These are phyloP conservation scores for Cremastobaeus sp. DNA, from an alignment of 2,888 invertebrate genomes.

Conservation along the genomic window DNA sequence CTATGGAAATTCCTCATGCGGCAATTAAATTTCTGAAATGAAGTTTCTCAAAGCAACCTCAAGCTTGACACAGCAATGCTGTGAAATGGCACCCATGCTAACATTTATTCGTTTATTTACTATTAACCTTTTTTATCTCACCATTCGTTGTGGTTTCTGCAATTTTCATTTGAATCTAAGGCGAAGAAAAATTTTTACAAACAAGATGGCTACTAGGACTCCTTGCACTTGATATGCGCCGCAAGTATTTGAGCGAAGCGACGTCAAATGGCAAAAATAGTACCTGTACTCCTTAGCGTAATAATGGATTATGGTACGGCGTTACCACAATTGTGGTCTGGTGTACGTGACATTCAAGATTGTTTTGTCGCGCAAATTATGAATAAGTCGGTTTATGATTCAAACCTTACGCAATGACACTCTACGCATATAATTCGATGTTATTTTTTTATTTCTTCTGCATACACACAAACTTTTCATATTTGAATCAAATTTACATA, in stretches of 20 bases:
- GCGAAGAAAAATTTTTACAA: too few species aligned
- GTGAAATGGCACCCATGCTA: not conserved
- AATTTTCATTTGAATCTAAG: slow-evolving; percentile 38
- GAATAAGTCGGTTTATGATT: slow-evolving; percentile 20
- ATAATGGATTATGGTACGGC: slow-evolving; percentile 42
- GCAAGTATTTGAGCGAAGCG: slow-evolving; percentile 28
- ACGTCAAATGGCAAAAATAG: slow-evolving; percentile 29
- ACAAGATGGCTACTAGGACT: too few species aligned
- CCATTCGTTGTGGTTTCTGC: slow-evolving; percentile 40
- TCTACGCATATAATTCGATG: slow-evolving; percentile 5
- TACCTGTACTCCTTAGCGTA: slow-evolving; percentile 47
- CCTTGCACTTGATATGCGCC: slow-evolving; percentile 1
- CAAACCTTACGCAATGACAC: slow-evolving; percentile 14
- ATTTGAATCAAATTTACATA: too few species aligned
- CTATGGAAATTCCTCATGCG: too few species aligned
- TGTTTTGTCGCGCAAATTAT: slow-evolving; percentile 32
- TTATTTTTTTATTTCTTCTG: too few species aligned
- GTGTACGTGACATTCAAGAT: slow-evolving; percentile 50
- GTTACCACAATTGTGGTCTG: slow-evolving; percentile 49
- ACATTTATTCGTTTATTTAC: slow-evolving; percentile 16
- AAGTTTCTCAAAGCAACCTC: not conserved
- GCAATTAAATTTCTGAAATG: not conserved
- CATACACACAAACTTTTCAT: too few species aligned
- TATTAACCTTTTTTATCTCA: slow-evolving; percentile 28
- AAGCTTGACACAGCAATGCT: not conserved